Percentiles rank a stretch among this genome's conserved stretches.
phyloP scores from a whole-genome alignment of 2,888 invertebrate species.

The Drosophila nr. medialis region DNA sequence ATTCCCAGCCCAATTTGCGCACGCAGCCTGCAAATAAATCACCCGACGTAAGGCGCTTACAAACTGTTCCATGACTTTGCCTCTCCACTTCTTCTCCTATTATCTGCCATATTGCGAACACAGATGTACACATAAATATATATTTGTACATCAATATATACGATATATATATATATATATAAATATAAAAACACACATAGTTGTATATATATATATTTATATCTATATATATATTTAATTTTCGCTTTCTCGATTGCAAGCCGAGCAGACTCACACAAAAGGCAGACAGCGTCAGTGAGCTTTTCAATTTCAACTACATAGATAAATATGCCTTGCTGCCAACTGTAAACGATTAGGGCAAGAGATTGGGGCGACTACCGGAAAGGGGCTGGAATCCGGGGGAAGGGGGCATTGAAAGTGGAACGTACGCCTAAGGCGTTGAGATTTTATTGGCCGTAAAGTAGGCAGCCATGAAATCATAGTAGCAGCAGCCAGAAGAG shows the following conservation, averaged over 20 bases:
- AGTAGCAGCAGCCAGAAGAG: conserved; percentile 29
- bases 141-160: background rate
- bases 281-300: conserved; percentile 31
- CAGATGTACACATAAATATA: background rate
- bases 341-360: conserved; percentile 58
- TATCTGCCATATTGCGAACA: conserved; percentile 1
- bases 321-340: conserved; percentile 72
- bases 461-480: conserved; percentile 71
- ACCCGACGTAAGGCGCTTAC: conserved; percentile 54
- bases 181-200: background rate
- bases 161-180: background rate
- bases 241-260: conserved; percentile 57
- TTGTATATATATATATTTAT: background rate
- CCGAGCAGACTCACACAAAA: conserved; percentile 28
- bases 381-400: background rate
- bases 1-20: conserved; percentile 72
- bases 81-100: background rate
- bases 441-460: conserved; percentile 78
- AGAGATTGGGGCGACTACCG: conserved; percentile 1
- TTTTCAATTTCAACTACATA: conserved; percentile 75
- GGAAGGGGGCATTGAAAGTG: conserved; percentile 13
- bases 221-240: conserved; percentile 60
- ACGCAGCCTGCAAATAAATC: conserved; percentile 69
- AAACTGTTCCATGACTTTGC: conserved; percentile 26
- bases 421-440: conserved; percentile 62